phyloP scores from a whole-genome alignment of 2,113 vertebrate genomes.

The Clarias macrocephalus region DNA sequence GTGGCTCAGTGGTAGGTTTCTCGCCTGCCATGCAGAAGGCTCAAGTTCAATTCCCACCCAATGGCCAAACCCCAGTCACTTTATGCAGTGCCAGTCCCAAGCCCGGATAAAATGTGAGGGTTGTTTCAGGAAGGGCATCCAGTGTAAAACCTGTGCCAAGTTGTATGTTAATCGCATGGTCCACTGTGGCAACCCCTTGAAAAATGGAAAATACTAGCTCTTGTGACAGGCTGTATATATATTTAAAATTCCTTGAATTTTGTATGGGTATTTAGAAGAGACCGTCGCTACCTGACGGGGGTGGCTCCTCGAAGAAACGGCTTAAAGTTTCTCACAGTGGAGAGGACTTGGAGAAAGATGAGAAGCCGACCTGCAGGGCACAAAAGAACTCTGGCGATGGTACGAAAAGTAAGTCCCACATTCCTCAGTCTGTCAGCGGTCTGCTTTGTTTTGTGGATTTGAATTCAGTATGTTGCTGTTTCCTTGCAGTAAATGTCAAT shows the following conservation, averaged over 20 bases:
- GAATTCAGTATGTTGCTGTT: neutral
- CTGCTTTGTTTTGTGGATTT: neutral
- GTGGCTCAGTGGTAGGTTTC: no score
- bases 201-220: neutral
- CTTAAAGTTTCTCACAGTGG: constrained; percentile 51
- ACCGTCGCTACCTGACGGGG: constrained; percentile 28
- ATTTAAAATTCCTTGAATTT: neutral
- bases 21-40: no score
- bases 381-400: constrained; percentile 9
- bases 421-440: neutral
- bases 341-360: constrained; percentile 20
- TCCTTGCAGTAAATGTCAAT: constrained; percentile 54
- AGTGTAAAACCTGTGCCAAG: no score
- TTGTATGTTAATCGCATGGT: no score
- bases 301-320: constrained; percentile 60
- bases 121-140: no score
- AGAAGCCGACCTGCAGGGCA: neutral
- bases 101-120: no score
- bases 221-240: no score
- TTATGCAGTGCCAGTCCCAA: no score
- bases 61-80: no score
- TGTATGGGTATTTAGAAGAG: constrained; percentile 47
- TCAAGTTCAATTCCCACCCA: no score
- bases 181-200: neutral
- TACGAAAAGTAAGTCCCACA: constrained; percentile 50